Evolutionary conservation across 2,888 invertebrate genomes (phyloP).

Genomic region (Lycaena phlaeas): DNA sequence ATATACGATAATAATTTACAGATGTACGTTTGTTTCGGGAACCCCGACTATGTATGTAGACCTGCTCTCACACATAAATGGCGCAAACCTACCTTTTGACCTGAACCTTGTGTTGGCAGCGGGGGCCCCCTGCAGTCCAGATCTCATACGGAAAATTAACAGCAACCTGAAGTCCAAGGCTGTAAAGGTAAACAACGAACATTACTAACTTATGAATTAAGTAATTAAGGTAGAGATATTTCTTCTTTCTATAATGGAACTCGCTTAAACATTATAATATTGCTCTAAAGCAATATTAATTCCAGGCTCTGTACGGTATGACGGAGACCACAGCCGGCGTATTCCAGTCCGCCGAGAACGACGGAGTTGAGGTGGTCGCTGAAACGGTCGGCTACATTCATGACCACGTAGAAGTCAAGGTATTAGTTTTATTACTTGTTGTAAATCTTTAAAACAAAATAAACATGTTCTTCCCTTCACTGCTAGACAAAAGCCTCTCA

Average conservation of each 20-base stretch:
- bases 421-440: constrained; percentile 20
- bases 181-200: constrained; percentile 57
- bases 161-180: constrained; percentile 58
- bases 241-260: no score
- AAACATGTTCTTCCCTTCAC: no score
- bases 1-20: no score
- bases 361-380: constrained; percentile 60
- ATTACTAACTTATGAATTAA: no score
- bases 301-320: constrained; percentile 75
- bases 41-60: constrained; percentile 94
- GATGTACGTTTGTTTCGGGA: constrained; percentile 82
- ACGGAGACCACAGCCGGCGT: constrained; percentile 74
- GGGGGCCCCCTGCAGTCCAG: constrained; percentile 84
- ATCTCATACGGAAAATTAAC: constrained; percentile 71
- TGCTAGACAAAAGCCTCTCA: no score
- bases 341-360: constrained; percentile 71
- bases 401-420: constrained; percentile 76
- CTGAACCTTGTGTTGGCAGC: constrained; percentile 76
- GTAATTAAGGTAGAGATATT: no score
- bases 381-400: constrained; percentile 74
- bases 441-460: no score
- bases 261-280: no score
- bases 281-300: no score
- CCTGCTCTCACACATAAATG: constrained; percentile 61
- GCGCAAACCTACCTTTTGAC: constrained; percentile 45